Evolutionary conservation across 1,140 invertebrate genomes (phyloP), one percentile per base, ranked within the genome.

Genomic region (Scaptodrosophila lebanonensis): DNA sequence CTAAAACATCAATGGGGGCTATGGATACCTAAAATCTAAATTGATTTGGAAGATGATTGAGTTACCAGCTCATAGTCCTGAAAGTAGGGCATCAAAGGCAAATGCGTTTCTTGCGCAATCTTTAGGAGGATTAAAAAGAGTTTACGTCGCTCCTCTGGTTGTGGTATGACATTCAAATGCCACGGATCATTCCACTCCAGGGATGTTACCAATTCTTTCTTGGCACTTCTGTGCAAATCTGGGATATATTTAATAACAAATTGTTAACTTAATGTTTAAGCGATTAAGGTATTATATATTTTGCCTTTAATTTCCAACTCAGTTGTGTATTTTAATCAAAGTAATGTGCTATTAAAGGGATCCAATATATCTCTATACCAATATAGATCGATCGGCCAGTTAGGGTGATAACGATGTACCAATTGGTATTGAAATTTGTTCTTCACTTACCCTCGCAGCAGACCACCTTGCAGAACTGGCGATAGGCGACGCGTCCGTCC

Each of bases 31-130:
- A 56, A 56, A 71, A 43, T 3, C 49, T 3, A 12, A 57, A 16
- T 22, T 17, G 5, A 2, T 36, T 43, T 3, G n/a, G 0, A 12
- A 2, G 1, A 0, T 25, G 8, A 0, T 7, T 16, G 15, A 36
- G 44, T 83, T 62, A 92, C 92, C 71, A 93, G 66, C 82, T 93
- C 92, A 75, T 93, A 93, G 69, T 93, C 92, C 86, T 93, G 92
- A 86, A 94, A 93, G 69, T 93, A 93, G 0, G 92, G 92, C 44
- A 89, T 87, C 9, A 93, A 85, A 1, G 91, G 88, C 45, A 90
- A 86, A 38, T 90, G 88, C 3, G 88, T 76, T 7, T 85, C 58
- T 16, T 88, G 86, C 0, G 92, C 91, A 29, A 93, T 92, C 79
- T 93, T 93, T 22, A 92, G 89, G 0, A 93, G 84, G 30, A 93